Evolutionary conservation across 2,113 vertebrate genomes (phyloP).

Genomic region (Garra rufa): DNA sequence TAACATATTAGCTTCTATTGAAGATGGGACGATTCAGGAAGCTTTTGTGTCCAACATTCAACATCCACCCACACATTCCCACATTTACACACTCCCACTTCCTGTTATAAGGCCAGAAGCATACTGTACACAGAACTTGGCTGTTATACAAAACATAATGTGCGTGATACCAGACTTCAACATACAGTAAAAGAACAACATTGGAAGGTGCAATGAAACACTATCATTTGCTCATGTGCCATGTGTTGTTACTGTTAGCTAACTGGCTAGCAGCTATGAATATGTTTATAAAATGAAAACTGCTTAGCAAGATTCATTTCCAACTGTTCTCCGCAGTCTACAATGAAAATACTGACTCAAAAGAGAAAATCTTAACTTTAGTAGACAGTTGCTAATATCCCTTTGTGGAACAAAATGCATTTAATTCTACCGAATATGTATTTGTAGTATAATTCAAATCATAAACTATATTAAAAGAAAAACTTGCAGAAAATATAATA

Average conservation of each 20-base stretch:
- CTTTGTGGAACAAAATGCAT: no score
- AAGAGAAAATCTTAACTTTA: no score
- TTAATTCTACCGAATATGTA: no score
- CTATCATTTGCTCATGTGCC: not conserved
- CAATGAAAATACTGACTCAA: no score
- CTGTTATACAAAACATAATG: not conserved
- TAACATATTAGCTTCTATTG: not conserved
- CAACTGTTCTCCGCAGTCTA: no score
- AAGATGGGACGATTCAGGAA: conserved; percentile 14
- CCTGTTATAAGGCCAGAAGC: not conserved
- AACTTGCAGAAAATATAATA: no score
- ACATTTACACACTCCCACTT: conserved; percentile 7
- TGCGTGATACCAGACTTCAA: not conserved
- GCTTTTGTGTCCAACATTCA: conserved; percentile 9
- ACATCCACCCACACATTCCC: conserved; percentile 22
- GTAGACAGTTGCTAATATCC: no score
- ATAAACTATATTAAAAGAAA: no score
- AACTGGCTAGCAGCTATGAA: not conserved
- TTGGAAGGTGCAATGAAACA: not conserved
- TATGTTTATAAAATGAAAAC: no score
- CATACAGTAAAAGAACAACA: not conserved
- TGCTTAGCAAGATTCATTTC: no score
- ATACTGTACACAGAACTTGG: not conserved
- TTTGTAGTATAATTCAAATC: no score
- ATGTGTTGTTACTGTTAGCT: not conserved